Evolutionary conservation across 2,797 vertebrate species (phyloP).

Genomic region (Oreortyx pictus): DNA sequence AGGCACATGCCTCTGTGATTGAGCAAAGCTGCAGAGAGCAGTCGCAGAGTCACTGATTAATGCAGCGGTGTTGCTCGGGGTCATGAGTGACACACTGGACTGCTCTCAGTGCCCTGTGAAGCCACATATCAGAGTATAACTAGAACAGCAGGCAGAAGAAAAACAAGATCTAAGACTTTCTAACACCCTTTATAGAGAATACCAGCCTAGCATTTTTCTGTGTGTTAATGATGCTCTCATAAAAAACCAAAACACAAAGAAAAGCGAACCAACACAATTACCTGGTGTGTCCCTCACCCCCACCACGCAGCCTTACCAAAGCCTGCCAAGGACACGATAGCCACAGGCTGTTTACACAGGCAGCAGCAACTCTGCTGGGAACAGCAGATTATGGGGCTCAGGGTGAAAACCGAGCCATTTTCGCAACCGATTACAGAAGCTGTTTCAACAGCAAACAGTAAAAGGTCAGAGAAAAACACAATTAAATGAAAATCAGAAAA

Average conservation of each 20-base stretch:
- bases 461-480: background rate
- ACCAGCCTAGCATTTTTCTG: background rate
- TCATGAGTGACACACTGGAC: fast-evolving
- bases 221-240: background rate
- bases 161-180: background rate
- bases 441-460: background rate
- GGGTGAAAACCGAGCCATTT: background rate
- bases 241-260: background rate
- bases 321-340: background rate
- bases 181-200: background rate
- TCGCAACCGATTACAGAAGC: background rate
- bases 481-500: background rate
- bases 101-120: fast-evolving
- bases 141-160: background rate
- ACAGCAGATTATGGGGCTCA: fast-evolving
- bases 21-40: background rate
- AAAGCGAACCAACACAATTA: background rate
- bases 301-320: fast-evolving
- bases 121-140: background rate
- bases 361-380: background rate
- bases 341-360: background rate
- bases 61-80: fast-evolving
- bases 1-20: background rate
- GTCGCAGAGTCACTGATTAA: conserved; percentile 55
- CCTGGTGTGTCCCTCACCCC: background rate